These are phyloP conservation scores for Asteroscopus sphinx DNA, from an alignment of 2,888 invertebrate species.

Conservation along the genomic window DNA sequence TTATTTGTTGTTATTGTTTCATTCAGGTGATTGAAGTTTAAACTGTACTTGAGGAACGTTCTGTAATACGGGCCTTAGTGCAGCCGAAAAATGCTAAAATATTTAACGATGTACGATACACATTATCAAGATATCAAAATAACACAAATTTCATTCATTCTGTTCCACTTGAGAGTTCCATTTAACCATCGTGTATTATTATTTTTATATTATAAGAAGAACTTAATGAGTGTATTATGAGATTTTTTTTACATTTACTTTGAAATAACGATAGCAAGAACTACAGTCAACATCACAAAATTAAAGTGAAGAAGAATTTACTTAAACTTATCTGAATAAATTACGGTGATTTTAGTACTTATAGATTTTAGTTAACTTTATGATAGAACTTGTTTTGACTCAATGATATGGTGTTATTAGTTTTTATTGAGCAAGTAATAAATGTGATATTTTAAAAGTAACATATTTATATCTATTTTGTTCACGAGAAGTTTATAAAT, in stretches of 20 bases:
- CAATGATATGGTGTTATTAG: slow-evolving; percentile 47
- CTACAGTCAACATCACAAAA: slow-evolving; percentile 39
- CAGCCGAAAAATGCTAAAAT: slow-evolving; percentile 10
- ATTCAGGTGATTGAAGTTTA: too few species aligned
- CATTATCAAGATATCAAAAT: slow-evolving; percentile 17
- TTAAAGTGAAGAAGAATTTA: slow-evolving; percentile 24
- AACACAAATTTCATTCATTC: slow-evolving; percentile 15
- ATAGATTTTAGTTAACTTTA: slow-evolving; percentile 27
- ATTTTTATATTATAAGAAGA: slow-evolving; percentile 8
- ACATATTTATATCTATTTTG: slow-evolving; percentile 30
- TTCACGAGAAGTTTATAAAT: slow-evolving; percentile 31
- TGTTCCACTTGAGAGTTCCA: slow-evolving; percentile 5
- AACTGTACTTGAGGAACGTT: too few species aligned
- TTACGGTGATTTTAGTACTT: slow-evolving; percentile 39
- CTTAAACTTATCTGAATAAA: slow-evolving; percentile 35
- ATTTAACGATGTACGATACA: slow-evolving; percentile 26
- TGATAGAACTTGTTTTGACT: slow-evolving; percentile 23
- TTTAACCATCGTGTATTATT: slow-evolving; percentile 32
- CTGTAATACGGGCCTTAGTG: too few species aligned
- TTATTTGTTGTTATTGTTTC: too few species aligned
- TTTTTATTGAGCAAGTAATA: slow-evolving; percentile 49
- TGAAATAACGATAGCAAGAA: slow-evolving; percentile 16
- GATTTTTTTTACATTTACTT: slow-evolving; percentile 12
- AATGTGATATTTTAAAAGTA: slow-evolving; percentile 24
- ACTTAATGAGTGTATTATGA: slow-evolving; percentile 15